These are phyloP conservation scores for Boleophthalmus pectinirostris DNA, from an alignment of 2,113 vertebrate species.

Conservation along the genomic window DNA sequence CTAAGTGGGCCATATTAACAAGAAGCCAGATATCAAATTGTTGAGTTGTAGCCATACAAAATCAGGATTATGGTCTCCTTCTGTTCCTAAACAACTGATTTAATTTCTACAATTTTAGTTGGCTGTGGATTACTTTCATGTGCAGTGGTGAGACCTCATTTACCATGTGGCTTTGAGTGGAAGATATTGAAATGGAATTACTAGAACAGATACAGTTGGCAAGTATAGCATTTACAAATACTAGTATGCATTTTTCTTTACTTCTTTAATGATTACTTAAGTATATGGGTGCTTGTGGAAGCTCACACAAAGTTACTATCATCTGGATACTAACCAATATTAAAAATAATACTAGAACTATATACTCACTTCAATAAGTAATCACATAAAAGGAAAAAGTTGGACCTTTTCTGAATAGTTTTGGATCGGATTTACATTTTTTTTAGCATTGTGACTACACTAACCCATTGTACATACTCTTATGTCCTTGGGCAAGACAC, in stretches of 20 bases:
- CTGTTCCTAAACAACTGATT: not conserved
- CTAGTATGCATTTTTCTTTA: not conserved
- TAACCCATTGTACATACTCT: no score
- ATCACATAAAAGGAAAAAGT: no score
- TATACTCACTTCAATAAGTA: no score
- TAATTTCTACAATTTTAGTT: not conserved
- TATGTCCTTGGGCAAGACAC: no score
- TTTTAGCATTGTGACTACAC: no score
- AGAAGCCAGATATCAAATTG: not conserved
- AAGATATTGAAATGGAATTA: conserved; percentile 18
- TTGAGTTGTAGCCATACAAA: not conserved
- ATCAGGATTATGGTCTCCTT: not conserved
- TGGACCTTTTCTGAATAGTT: no score
- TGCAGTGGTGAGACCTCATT: conserved; percentile 16
- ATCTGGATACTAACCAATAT: no score
- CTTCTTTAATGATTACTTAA: not conserved
- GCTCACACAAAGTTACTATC: no score
- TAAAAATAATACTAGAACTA: no score
- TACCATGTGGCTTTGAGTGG: conserved; percentile 16
- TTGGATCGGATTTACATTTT: no score
- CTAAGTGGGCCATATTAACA: not conserved
- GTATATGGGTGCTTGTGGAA: no score
- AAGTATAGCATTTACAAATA: not conserved
- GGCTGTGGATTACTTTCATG: not conserved
- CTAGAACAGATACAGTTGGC: not conserved